These are phyloP conservation scores for Sepiola atlantica DNA, from an alignment of 2,888 invertebrate species.

Conservation along the genomic window DNA sequence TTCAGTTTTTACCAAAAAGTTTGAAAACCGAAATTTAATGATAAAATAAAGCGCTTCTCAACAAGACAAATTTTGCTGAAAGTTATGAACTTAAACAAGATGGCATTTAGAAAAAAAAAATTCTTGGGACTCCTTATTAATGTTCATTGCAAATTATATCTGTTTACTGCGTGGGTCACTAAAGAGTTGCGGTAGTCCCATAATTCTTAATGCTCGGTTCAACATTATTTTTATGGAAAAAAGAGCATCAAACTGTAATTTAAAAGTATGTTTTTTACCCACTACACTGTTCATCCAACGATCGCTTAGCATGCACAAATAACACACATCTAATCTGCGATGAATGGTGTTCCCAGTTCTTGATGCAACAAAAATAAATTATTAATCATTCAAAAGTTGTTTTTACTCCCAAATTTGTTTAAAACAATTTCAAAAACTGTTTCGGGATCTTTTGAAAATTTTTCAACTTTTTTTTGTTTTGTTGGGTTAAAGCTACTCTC, in stretches of 20 bases:
- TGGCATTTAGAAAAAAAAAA: not conserved
- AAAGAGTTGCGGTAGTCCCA: no score
- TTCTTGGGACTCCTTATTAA: no score
- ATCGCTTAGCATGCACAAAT: no score
- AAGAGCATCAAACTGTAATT: no score
- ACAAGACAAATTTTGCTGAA: not conserved
- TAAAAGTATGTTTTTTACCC: no score
- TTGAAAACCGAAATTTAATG: not conserved
- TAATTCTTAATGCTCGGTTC: no score
- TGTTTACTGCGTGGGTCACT: no score
- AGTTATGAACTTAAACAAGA: not conserved
- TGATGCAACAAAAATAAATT: not conserved
- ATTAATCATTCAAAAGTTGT: not conserved
- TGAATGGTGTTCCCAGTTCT: not conserved
- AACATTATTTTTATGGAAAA: no score
- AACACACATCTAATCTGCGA: no score
- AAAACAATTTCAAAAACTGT: not conserved
- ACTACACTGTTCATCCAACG: no score
- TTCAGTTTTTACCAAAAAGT: not conserved
- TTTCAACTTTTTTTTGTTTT: no score
- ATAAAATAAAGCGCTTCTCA: not conserved
- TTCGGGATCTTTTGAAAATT: not conserved
- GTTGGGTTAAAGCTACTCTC: not conserved
- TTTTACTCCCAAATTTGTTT: not conserved
- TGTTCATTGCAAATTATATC: no score